These are phyloP conservation scores for Micrastur ruficollis DNA, from an alignment of 2,797 vertebrate species.

Conservation along the genomic window DNA sequence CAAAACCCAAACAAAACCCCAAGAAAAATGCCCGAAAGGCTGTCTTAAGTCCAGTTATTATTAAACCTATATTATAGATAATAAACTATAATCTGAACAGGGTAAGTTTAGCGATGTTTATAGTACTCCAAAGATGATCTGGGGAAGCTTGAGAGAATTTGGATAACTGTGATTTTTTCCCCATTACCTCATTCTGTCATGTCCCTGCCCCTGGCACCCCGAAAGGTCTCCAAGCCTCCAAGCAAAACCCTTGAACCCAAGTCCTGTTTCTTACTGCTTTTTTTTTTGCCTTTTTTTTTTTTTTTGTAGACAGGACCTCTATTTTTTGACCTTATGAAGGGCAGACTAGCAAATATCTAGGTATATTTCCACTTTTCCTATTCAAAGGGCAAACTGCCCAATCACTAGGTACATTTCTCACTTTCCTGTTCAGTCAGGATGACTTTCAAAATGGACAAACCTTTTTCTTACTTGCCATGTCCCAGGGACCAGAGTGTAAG, in stretches of 20 bases:
- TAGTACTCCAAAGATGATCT: not conserved
- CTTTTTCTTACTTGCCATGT: not conserved
- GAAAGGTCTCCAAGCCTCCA: not conserved
- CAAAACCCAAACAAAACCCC: not conserved
- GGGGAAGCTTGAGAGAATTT: not conserved
- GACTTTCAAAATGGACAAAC: not conserved
- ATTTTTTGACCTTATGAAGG: not conserved
- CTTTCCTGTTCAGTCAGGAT: not conserved
- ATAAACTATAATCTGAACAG: not conserved
- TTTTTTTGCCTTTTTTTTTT: not conserved
- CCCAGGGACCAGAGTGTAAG: not conserved
- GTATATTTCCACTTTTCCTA: not conserved
- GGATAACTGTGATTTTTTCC: not conserved
- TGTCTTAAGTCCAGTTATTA: not conserved
- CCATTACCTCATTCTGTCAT: not conserved
- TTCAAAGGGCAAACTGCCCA: not conserved
- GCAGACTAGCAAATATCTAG: not conserved
- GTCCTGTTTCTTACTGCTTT: not conserved
- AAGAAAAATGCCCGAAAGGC: not conserved
- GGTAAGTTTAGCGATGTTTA: not conserved
- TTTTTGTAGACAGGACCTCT: not conserved
- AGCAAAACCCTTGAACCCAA: not conserved
- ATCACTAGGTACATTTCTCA: not conserved
- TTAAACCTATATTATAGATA: not conserved
- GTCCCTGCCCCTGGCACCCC: rapidly evolving